Evolutionary conservation across 2,113 vertebrate genomes (phyloP).

Genomic region (Platichthys stellatus): DNA sequence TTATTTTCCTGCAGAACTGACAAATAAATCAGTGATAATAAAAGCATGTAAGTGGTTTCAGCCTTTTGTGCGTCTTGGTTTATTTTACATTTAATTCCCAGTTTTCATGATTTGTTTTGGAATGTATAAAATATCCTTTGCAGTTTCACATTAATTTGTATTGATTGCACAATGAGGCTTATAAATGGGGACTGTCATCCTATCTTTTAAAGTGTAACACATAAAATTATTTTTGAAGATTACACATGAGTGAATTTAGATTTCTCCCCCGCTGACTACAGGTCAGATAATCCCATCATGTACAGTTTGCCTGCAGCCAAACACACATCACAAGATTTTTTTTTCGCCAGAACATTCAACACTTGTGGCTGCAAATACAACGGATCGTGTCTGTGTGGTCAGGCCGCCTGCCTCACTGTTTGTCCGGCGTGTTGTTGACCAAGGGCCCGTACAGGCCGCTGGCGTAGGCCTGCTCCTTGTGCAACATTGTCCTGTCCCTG

Average conservation of each 20-base stretch:
- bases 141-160: conserved; percentile 26
- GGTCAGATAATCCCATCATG: conserved; percentile 62
- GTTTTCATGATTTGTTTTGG: conserved; percentile 31
- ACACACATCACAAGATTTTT: conserved; percentile 59
- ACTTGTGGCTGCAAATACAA: conserved; percentile 76
- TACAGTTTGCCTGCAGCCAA: conserved; percentile 70
- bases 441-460: conserved; percentile 93
- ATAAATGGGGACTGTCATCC: conserved; percentile 29
- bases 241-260: conserved; percentile 53
- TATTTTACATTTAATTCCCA: conserved; percentile 7
- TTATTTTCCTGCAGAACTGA: conserved; percentile 19
- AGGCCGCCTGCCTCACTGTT: conserved; percentile 84
- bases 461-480: conserved; percentile 94
- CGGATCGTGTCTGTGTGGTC: conserved; percentile 36
- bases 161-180: neutral
- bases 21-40: conserved; percentile 27
- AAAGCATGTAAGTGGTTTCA: conserved; percentile 10
- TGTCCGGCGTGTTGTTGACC: conserved; percentile 95
- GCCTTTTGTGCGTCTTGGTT: conserved; percentile 3
- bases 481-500: conserved; percentile 92
- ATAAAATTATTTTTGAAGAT: conserved; percentile 51
- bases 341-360: conserved; percentile 69
- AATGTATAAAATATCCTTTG: conserved; percentile 44
- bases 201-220: conserved; percentile 47
- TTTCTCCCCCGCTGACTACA: conserved; percentile 46